These are phyloP conservation scores for Nicator chloris DNA, from an alignment of 2,113 vertebrate genomes.

Conservation along the genomic window DNA sequence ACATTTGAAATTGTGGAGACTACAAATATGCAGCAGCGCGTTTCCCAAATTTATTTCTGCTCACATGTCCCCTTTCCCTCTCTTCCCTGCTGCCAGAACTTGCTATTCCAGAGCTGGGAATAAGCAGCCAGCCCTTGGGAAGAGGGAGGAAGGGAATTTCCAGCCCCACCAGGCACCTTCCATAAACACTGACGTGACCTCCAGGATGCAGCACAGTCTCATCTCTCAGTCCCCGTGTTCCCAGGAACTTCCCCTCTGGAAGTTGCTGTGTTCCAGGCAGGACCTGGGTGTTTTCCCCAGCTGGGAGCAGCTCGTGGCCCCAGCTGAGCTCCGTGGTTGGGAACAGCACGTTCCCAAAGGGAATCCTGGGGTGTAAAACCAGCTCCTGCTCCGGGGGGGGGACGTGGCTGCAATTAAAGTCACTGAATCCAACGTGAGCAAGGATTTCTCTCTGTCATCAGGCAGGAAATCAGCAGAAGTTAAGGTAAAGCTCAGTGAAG, in stretches of 20 bases:
- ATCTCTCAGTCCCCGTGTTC: neutral
- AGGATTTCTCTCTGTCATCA: neutral
- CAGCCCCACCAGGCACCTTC: neutral
- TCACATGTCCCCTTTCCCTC: neutral
- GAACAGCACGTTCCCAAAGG: neutral
- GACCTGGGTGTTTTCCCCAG: neutral
- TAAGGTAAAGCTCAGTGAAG: neutral
- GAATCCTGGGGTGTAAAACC: neutral
- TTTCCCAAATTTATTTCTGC: neutral
- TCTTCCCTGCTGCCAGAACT: neutral
- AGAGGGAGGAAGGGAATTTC: neutral
- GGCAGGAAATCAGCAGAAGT: neutral
- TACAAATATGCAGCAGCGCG: fast-evolving
- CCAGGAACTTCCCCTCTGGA: neutral
- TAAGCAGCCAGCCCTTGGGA: neutral
- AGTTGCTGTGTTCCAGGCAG: neutral
- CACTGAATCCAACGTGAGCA: neutral
- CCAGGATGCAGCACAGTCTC: neutral
- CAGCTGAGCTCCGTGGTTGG: neutral
- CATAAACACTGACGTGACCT: neutral
- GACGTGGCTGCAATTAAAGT: neutral
- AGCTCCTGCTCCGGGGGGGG: neutral
- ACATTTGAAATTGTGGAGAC: neutral
- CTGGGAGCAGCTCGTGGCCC: neutral
- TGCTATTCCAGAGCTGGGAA: neutral